A percentile compares a stretch with the other conserved stretches of the same genome.
Conservation (phyloP, 2,888 invertebrate species). For the Lasius fuliginosus region DNA sequence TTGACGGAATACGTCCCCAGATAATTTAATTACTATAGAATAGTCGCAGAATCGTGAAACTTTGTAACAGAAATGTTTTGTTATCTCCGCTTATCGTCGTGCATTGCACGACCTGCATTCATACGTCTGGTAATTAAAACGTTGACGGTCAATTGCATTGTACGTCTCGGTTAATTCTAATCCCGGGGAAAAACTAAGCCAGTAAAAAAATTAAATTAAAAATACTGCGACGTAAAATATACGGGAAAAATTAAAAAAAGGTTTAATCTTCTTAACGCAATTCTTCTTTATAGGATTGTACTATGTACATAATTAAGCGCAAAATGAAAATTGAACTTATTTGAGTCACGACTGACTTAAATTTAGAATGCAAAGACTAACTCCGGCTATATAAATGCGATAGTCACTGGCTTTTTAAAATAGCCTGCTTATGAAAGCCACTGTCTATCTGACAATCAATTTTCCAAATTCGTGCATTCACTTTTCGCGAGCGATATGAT, state of each 20-base stretch:
- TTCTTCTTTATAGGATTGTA: not conserved
- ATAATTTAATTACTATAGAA: conserved; percentile 29
- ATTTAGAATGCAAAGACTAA: not conserved
- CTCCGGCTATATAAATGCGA: not conserved
- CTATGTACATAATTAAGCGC: not conserved
- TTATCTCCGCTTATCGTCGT: conserved; percentile 5
- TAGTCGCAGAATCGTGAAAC: conserved; percentile 21
- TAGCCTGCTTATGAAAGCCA: not conserved
- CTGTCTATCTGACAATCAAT: not conserved
- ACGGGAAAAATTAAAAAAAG: not conserved
- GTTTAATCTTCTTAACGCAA: not conserved
- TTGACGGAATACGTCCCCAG: conserved; percentile 33
- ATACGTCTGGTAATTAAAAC: conserved; percentile 1
- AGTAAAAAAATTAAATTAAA: conserved; percentile 22
- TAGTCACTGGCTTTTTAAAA: not conserved
- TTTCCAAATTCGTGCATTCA: not conserved
- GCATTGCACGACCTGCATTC: not conserved
- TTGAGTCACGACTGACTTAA: not conserved
- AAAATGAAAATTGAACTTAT: conserved; percentile 15
- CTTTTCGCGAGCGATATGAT: not conserved
- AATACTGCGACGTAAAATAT: not conserved
- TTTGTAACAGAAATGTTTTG: conserved; percentile 38
- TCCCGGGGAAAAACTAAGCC: not conserved
- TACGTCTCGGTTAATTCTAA: not conserved
- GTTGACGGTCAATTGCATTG: conserved; percentile 27